Conservation (phyloP, 2,113 vertebrate species). For the Anoplopoma fimbria region DNA sequence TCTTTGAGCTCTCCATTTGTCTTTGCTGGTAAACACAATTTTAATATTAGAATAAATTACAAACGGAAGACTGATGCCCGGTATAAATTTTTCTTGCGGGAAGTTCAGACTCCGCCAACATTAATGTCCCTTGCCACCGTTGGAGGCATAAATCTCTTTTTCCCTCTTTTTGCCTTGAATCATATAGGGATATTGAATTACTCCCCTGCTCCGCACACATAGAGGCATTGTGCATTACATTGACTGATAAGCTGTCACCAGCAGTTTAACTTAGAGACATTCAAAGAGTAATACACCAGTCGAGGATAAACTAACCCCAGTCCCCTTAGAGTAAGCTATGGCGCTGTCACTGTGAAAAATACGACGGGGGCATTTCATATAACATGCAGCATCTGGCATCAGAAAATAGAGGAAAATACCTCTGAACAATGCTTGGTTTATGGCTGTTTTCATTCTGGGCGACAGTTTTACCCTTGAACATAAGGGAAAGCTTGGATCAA, state of each 20-base stretch:
- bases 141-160: constrained; percentile 84
- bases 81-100: constrained; percentile 77
- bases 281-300: constrained; percentile 84
- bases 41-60: constrained; percentile 83
- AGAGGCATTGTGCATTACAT: constrained; percentile 86
- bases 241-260: constrained; percentile 89
- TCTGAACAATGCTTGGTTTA: constrained; percentile 80
- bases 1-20: constrained; percentile 68
- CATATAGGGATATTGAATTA: constrained; percentile 91
- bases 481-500: constrained; percentile 60
- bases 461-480: constrained; percentile 79
- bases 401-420: constrained; percentile 74
- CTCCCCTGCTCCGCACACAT: constrained; percentile 82
- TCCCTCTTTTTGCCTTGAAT: constrained; percentile 85
- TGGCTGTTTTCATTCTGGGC: constrained; percentile 67
- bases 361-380: constrained; percentile 80
- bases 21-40: constrained; percentile 79
- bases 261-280: constrained; percentile 87
- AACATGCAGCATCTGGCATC: constrained; percentile 79
- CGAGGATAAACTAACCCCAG: constrained; percentile 82
- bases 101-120: constrained; percentile 74
- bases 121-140: constrained; percentile 80
- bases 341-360: constrained; percentile 80
- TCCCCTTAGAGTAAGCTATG: constrained; percentile 81
- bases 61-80: constrained; percentile 73